phyloP scores from a whole-genome alignment of 2,888 invertebrate genomes.

The Buathra laborator region DNA sequence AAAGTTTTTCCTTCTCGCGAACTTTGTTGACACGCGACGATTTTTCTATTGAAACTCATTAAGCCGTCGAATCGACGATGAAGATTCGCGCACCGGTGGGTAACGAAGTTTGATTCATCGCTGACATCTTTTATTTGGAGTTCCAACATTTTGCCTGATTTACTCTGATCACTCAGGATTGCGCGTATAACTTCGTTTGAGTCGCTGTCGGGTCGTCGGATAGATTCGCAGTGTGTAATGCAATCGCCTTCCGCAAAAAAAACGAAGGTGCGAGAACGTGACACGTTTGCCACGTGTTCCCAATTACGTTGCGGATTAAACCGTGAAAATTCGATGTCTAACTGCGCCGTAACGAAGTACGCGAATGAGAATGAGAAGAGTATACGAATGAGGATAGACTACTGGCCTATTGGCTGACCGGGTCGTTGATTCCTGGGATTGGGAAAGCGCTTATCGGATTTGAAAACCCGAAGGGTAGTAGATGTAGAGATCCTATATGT shows the following conservation, averaged over 20 bases:
- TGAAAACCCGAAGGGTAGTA: slow-evolving; percentile 35
- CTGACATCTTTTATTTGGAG: slow-evolving; percentile 38
- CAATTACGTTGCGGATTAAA: slow-evolving; percentile 57
- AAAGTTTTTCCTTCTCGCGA: slow-evolving; percentile 11
- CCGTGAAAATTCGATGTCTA: slow-evolving; percentile 49
- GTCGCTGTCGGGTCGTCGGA: not conserved
- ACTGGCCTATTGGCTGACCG: slow-evolving; percentile 3
- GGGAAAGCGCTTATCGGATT: slow-evolving; percentile 61
- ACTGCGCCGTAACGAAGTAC: slow-evolving; percentile 55
- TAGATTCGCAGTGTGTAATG: not conserved
- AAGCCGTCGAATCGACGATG: not conserved
- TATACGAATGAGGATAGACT: not conserved
- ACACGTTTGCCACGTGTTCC: slow-evolving; percentile 48
- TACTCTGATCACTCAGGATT: not conserved
- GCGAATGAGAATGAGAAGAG: slow-evolving; percentile 11
- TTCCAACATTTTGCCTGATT: not conserved
- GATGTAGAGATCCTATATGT: slow-evolving; percentile 1
- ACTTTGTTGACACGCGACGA: not conserved
- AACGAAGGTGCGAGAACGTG: slow-evolving; percentile 31
- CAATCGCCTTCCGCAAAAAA: not conserved
- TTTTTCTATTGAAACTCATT: slow-evolving; percentile 31
- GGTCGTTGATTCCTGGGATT: slow-evolving; percentile 51
- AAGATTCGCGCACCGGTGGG: not conserved
- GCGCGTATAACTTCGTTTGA: slow-evolving; percentile 25
- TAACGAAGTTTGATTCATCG: slow-evolving; percentile 27